A percentile compares a stretch with the other conserved stretches of the same genome.
Evolutionary conservation across 2,888 invertebrate genomes (phyloP).

Genomic region (Patella pellucida): DNA sequence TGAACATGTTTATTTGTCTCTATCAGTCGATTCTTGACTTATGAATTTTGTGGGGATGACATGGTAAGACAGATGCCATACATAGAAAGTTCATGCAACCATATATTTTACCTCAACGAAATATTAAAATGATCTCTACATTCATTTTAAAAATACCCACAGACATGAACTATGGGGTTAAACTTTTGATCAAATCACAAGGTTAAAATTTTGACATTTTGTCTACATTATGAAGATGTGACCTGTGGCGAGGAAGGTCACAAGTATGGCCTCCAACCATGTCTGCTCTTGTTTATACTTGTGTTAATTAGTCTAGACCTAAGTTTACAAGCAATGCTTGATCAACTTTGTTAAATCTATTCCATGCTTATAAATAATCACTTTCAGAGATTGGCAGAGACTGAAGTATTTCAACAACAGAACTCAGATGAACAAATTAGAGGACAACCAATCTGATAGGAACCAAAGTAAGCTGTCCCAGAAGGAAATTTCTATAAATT

Average conservation of each 20-base stretch:
- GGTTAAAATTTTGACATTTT: too few relatives aligned
- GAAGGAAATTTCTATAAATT: neutral
- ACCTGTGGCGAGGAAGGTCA: neutral
- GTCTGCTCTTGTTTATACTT: neutral
- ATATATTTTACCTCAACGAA: too few relatives aligned
- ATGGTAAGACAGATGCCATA: too few relatives aligned
- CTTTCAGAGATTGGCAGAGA: neutral
- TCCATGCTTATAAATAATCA: conserved; percentile 11
- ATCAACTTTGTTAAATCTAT: conserved; percentile 7
- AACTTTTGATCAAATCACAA: too few relatives aligned
- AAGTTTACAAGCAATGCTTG: conserved; percentile 9
- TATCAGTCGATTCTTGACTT: too few relatives aligned
- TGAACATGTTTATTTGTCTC: too few relatives aligned
- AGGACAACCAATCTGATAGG: neutral
- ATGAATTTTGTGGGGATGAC: too few relatives aligned
- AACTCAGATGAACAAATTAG: neutral
- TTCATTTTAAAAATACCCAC: too few relatives aligned
- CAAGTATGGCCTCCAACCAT: neutral
- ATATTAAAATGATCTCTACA: too few relatives aligned
- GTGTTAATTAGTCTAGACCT: conserved; percentile 1
- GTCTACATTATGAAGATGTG: neutral
- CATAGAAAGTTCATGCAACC: too few relatives aligned
- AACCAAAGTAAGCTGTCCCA: neutral
- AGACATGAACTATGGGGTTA: too few relatives aligned
- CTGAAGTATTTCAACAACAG: neutral